These are phyloP conservation scores for Melanostoma mellinum DNA, from an alignment of 2,888 invertebrate species.

Conservation along the genomic window DNA sequence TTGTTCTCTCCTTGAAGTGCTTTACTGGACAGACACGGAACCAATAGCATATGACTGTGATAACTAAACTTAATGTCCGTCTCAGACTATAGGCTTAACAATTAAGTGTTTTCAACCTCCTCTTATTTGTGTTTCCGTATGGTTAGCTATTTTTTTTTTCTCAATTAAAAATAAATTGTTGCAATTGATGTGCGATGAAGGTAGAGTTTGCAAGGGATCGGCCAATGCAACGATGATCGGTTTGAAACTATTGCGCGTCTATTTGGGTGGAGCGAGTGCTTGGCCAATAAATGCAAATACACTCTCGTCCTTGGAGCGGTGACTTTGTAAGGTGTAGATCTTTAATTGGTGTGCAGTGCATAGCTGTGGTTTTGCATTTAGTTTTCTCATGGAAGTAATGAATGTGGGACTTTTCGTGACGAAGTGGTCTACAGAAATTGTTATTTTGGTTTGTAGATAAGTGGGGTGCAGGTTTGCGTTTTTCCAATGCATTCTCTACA, in stretches of 20 bases:
- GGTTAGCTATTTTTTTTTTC: constrained; percentile 30
- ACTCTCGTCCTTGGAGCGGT: constrained; percentile 32
- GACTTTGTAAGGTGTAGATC: constrained; percentile 46
- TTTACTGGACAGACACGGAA: constrained; percentile 68
- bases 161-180: constrained; percentile 48
- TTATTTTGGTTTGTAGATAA: neutral
- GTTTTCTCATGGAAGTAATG: constrained; percentile 12
- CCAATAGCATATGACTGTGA: constrained; percentile 48
- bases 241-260: constrained; percentile 42
- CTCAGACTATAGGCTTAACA: constrained; percentile 42
- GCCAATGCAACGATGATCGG: neutral
- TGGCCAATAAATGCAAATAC: constrained; percentile 12
- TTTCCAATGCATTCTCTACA: too few relatives aligned
- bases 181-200: constrained; percentile 42
- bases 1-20: constrained; percentile 69
- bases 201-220: neutral
- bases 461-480: too few relatives aligned
- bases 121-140: constrained; percentile 32
- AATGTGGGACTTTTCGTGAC: constrained; percentile 22
- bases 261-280: constrained; percentile 53
- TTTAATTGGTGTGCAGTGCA: constrained; percentile 51
- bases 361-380: constrained; percentile 43
- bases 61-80: constrained; percentile 22
- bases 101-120: constrained; percentile 54
- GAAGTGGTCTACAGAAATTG: too few relatives aligned